These are phyloP conservation scores for Carettochelys insculpta DNA, from an alignment of 2,113 vertebrate genomes.

Conservation along the genomic window DNA sequence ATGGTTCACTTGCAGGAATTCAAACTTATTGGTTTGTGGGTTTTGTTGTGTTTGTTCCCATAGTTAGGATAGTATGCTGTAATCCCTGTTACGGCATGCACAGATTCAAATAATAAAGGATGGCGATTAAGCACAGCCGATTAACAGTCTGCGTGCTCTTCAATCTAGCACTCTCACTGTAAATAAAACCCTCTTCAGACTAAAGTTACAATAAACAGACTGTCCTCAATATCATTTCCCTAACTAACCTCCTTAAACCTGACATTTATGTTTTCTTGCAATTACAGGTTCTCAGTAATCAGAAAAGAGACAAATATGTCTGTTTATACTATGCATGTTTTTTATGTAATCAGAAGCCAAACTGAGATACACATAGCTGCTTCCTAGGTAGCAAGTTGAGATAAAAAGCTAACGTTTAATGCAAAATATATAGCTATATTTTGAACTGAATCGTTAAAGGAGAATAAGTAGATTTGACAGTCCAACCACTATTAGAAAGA, in stretches of 20 bases:
- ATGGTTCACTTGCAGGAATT: neutral
- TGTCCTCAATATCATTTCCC: slow-evolving; percentile 73
- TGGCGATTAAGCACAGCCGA: slow-evolving; percentile 60
- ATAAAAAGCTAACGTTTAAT: neutral
- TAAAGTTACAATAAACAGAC: slow-evolving; percentile 69
- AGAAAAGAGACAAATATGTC: neutral
- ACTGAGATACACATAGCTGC: neutral
- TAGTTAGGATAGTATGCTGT: slow-evolving; percentile 21
- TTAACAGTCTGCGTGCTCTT: slow-evolving; percentile 45
- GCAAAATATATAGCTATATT: neutral
- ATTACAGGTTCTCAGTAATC: slow-evolving; percentile 12
- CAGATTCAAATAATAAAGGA: slow-evolving; percentile 50
- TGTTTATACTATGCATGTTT: neutral
- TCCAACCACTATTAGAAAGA: neutral
- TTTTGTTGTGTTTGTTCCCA: neutral
- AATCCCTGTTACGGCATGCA: slow-evolving; percentile 37
- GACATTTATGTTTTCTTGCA: slow-evolving; percentile 57
- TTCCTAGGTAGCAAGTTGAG: neutral
- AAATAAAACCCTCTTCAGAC: slow-evolving; percentile 57
- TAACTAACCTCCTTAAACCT: slow-evolving; percentile 60
- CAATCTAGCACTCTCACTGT: slow-evolving; percentile 53
- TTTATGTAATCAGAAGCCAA: neutral
- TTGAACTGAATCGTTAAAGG: neutral
- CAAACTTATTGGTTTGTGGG: neutral
- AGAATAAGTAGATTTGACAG: neutral